Evolutionary conservation across 2,888 invertebrate species (phyloP).

Genomic region (Xanthorhoe designata): DNA sequence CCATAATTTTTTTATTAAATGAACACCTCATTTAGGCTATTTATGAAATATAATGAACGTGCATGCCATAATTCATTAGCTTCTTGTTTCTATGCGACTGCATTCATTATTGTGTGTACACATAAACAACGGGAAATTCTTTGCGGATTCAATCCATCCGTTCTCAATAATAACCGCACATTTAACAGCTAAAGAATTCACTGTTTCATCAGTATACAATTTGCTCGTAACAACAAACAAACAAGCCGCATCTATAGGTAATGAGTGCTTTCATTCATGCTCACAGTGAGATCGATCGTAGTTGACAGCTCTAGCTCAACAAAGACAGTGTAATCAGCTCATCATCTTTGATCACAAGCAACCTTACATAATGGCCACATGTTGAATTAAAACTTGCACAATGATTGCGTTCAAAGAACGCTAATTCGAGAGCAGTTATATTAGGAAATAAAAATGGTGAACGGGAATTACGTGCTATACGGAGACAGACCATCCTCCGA

Average conservation of each 20-base stretch:
- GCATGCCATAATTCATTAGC: conserved; percentile 9
- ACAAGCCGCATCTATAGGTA: conserved; percentile 63
- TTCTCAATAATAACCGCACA: conserved; percentile 62
- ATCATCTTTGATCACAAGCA: conserved; percentile 40
- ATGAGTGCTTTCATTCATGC: conserved; percentile 58
- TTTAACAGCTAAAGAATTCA: conserved; percentile 68
- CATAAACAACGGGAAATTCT: conserved; percentile 44
- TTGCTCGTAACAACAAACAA: conserved; percentile 69
- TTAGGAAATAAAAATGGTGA: conserved; percentile 70
- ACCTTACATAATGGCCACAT: conserved; percentile 42
- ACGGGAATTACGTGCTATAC: conserved; percentile 79
- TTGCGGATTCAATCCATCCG: conserved; percentile 45
- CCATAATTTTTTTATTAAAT: neutral
- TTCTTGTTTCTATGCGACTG: conserved; percentile 17
- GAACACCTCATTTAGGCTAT: neutral
- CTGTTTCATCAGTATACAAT: conserved; percentile 54
- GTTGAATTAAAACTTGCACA: conserved; percentile 49
- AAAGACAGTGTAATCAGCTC: conserved; percentile 41
- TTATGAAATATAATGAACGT: neutral
- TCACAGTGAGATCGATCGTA: conserved; percentile 47
- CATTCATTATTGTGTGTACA: conserved; percentile 9
- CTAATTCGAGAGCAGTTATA: conserved; percentile 44
- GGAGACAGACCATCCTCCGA: conserved; percentile 77
- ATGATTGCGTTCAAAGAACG: conserved; percentile 52
- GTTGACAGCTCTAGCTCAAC: conserved; percentile 46